Evolutionary conservation across 2,888 invertebrate genomes (phyloP).

Genomic region (Mythimna albipuncta): DNA sequence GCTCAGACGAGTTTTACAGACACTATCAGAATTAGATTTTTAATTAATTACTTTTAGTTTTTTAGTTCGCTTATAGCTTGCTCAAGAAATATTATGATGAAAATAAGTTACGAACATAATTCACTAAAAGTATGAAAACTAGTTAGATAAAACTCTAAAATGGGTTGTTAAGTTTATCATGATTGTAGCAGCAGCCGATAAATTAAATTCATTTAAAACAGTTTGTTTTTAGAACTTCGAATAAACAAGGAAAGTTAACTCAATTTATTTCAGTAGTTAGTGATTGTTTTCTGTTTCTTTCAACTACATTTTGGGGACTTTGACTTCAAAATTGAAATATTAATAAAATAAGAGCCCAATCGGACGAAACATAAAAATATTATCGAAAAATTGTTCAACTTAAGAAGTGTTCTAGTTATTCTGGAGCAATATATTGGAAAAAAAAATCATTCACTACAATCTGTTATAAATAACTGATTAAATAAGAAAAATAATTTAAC

Average conservation of each 20-base stretch:
- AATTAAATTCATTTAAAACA: not conserved
- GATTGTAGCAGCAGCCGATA: not conserved
- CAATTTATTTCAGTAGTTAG: slow-evolving; percentile 19
- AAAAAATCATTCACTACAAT: slow-evolving; percentile 48
- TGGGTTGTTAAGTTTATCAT: not conserved
- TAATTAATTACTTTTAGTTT: slow-evolving; percentile 20
- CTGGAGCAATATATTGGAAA: slow-evolving; percentile 61
- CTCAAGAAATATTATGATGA: not conserved
- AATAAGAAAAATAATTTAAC: slow-evolving; percentile 25
- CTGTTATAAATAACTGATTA: slow-evolving; percentile 26
- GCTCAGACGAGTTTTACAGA: slow-evolving; percentile 32
- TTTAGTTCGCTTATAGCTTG: not conserved
- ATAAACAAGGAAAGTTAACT: slow-evolving; percentile 33
- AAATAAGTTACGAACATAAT: not conserved
- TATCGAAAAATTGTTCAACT: slow-evolving; percentile 72
- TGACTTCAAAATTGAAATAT: slow-evolving; percentile 67
- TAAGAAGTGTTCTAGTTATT: slow-evolving; percentile 67
- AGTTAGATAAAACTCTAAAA: too few relatives aligned
- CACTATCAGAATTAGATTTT: slow-evolving; percentile 24
- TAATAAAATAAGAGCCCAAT: slow-evolving; percentile 72
- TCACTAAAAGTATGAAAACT: not conserved
- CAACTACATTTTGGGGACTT: slow-evolving; percentile 56
- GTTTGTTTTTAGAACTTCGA: not conserved
- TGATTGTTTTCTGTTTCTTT: slow-evolving; percentile 43
- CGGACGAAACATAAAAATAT: slow-evolving; percentile 72